These are phyloP conservation scores for Dynastes maya DNA, from an alignment of 2,888 invertebrate species.

Conservation along the genomic window DNA sequence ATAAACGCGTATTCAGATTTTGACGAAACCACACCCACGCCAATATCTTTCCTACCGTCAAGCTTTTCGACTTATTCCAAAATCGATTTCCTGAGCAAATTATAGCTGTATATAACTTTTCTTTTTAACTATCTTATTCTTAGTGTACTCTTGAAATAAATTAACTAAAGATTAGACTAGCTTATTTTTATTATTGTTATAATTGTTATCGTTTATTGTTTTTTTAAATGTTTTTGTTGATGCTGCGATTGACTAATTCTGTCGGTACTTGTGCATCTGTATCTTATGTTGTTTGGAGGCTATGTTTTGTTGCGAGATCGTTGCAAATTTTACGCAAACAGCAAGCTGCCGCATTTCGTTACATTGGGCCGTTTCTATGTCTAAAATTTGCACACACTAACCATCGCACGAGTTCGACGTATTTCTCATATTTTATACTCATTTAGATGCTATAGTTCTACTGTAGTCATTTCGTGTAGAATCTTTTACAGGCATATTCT, in stretches of 20 bases:
- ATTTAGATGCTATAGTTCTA: no score
- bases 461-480: no score
- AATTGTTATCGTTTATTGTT: neutral
- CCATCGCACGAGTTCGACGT: conserved; percentile 8
- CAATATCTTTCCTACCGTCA: no score
- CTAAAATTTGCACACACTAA: conserved; percentile 31
- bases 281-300: neutral
- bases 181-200: neutral
- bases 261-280: conserved; percentile 10
- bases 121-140: neutral
- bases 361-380: neutral
- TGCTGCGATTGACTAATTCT: conserved; percentile 31
- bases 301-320: conserved; percentile 29
- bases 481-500: no score
- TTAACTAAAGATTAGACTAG: neutral
- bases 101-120: neutral
- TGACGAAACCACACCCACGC: no score
- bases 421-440: no score
- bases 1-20: no score
- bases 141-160: neutral
- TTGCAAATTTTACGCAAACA: conserved; percentile 18
- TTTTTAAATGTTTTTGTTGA: neutral
- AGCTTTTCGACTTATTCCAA: no score
- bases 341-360: neutral
- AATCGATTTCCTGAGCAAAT: no score